Conservation (phyloP, 2,797 vertebrate genomes). For the Okamejei kenojei region DNA sequence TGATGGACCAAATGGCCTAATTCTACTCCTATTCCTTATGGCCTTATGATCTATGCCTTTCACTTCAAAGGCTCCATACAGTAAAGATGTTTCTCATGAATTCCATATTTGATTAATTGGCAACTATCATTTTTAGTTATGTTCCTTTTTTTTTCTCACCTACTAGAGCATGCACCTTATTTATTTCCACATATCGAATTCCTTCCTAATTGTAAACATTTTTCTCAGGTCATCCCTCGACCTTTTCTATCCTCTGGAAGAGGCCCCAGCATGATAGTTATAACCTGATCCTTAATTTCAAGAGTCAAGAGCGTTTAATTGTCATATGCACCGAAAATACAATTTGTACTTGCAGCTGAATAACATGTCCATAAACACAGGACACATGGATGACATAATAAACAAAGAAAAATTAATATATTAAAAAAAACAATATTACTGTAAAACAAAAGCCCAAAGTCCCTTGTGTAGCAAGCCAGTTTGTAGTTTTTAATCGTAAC, state of each 20-base stretch:
- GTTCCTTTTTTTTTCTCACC: background rate
- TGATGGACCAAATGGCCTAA: too few species aligned
- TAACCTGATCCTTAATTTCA: background rate
- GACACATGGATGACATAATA: too few species aligned
- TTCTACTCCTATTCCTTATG: too few species aligned
- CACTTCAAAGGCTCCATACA: background rate
- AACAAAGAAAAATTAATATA: too few species aligned
- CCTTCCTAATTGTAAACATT: background rate
- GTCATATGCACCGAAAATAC: too few species aligned
- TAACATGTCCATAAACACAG: too few species aligned
- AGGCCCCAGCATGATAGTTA: background rate
- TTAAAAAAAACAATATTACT: too few species aligned
- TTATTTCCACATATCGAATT: background rate
- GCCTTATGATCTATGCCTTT: background rate
- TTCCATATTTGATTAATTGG: background rate
- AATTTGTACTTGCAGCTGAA: too few species aligned
- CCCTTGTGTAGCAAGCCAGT: too few species aligned
- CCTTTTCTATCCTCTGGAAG: background rate
- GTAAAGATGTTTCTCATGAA: background rate
- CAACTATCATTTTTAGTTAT: background rate
- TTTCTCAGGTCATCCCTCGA: background rate
- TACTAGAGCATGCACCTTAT: background rate
- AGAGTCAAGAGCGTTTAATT: too few species aligned
- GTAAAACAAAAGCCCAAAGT: too few species aligned
- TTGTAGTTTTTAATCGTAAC: too few species aligned